Evolutionary conservation across 2,113 vertebrate genomes (phyloP), one percentile per base, ranked within the genome.

Genomic region (Tachysurus vachellii): DNA sequence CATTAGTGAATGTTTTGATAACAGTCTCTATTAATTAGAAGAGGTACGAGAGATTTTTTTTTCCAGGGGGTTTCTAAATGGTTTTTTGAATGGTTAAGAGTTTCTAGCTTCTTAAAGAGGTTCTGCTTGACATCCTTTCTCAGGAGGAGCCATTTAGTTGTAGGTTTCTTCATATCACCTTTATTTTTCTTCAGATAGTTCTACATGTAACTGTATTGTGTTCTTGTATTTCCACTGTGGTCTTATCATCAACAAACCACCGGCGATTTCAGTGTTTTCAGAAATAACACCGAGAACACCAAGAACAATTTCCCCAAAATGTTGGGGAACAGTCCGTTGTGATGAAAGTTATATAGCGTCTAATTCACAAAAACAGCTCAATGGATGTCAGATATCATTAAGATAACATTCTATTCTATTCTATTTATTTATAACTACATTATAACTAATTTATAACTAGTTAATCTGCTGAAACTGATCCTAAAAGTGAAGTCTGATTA

Each of bases 181-280:
- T 77, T 31, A 56, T 80, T 31, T 5, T 57, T 4, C 19, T 80
- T 5, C 28, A 59, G 7, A 6, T 80, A 1, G 4, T 59, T 59
- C 19, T 42, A 59, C 8, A 21, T 83, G 5, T 50, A n/a, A 47
- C 47, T 77, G 26, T n/a, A 53, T 66, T 53, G 44, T 83, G 16
- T 31, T 26, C 80, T 53, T 83, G 44, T 66, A 28, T 7, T 66
- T 66, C 44, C 14, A 66, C 36, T 83, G 61, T 83, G 44, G 82
- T 71, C 66, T 71, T 53, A 42, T 2, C 53, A 56, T 50, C 62
- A 53, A 57, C 66, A 81, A 31, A 61, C 6, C 5, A 42, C 12
- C 2, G 4, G 26, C 21, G 26, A 50, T 50, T 36, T 50, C 8
- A 26, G 66, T 26, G 64, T 56, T 70, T 70, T 61, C 16, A 42